Evolutionary conservation across 2,113 vertebrate genomes (phyloP).

Genomic region (Lophius piscatorius): DNA sequence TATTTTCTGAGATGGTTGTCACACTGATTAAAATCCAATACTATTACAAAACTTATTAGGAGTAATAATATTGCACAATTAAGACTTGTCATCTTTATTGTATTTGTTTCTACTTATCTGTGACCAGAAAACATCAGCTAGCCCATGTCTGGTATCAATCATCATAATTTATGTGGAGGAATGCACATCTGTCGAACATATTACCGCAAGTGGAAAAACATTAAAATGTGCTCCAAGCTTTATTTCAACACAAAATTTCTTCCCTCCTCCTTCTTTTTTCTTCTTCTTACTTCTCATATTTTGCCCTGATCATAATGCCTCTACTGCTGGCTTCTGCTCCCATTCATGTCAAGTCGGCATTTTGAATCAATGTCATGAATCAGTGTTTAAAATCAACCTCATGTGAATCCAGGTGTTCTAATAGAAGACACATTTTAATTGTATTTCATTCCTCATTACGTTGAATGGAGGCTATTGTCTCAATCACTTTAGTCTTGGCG

Average conservation of each 20-base stretch:
- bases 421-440: slow-evolving; percentile 30
- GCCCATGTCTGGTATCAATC: too few relatives aligned
- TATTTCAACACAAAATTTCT: neutral
- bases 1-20: too few relatives aligned
- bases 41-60: too few relatives aligned
- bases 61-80: too few relatives aligned
- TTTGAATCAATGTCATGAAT: neutral
- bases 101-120: too few relatives aligned
- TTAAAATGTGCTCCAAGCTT: too few relatives aligned
- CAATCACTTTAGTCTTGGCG: slow-evolving; percentile 44
- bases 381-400: neutral
- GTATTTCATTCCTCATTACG: slow-evolving; percentile 39
- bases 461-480: slow-evolving; percentile 42
- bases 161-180: too few relatives aligned
- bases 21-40: too few relatives aligned
- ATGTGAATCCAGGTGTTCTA: slow-evolving; percentile 13
- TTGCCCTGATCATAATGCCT: neutral
- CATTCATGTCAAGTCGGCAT: slow-evolving; percentile 18
- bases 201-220: too few relatives aligned
- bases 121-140: too few relatives aligned
- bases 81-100: too few relatives aligned
- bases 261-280: slow-evolving; percentile 2
- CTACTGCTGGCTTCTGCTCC: neutral
- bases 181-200: too few relatives aligned
- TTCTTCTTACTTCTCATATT: slow-evolving; percentile 9